phyloP scores from a whole-genome alignment of 2,113 vertebrate species.

The Eolophus roseicapilla region DNA sequence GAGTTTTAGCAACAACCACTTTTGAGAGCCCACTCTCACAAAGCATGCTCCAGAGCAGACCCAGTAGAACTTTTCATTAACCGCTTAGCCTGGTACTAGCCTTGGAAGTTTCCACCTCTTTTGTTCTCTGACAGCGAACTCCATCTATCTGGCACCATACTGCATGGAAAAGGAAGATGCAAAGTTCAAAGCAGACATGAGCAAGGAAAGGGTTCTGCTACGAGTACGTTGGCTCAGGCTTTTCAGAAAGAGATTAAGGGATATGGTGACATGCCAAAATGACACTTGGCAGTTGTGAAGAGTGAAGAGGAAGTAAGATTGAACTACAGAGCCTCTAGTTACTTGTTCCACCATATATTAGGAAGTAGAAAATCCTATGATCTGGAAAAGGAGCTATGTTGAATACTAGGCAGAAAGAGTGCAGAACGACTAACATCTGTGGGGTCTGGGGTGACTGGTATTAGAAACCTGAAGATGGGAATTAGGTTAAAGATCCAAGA shows the following conservation, averaged over 20 bases:
- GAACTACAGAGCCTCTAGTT: neutral
- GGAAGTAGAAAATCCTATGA: neutral
- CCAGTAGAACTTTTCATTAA: neutral
- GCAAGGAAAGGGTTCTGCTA: neutral
- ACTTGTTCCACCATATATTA: neutral
- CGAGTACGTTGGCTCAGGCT: neutral
- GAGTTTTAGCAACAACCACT: neutral
- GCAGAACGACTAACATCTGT: neutral
- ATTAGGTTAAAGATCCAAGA: neutral
- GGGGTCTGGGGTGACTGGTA: neutral
- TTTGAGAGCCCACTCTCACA: neutral
- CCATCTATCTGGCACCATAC: neutral
- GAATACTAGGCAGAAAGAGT: neutral
- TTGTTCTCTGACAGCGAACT: neutral
- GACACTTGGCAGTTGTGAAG: neutral
- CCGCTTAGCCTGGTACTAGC: neutral
- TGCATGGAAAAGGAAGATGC: neutral
- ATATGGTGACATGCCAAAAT: neutral
- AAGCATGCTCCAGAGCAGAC: neutral
- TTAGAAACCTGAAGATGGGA: neutral
- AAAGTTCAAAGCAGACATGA: neutral
- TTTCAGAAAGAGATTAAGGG: neutral
- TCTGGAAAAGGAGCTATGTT: neutral
- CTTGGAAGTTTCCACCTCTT: neutral
- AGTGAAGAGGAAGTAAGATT: neutral